Percentiles rank a stretch among this genome's conserved stretches.
Evolutionary conservation across 2,113 vertebrate genomes (phyloP).

Genomic region (Motacilla tschutschensis): DNA sequence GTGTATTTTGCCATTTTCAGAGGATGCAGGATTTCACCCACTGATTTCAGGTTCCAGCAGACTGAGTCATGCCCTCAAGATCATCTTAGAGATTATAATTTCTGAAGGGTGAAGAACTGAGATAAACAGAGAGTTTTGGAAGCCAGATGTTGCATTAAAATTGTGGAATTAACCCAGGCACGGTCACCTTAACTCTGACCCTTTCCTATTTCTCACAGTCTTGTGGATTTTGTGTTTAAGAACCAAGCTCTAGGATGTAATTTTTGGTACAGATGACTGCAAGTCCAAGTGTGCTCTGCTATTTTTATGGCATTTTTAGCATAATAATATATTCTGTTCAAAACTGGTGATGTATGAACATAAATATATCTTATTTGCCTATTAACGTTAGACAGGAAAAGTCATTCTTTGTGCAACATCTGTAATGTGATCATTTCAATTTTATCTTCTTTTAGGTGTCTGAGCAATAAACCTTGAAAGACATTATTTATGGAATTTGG

Average conservation of each 20-base stretch:
- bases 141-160: not conserved
- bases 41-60: not conserved
- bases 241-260: not conserved
- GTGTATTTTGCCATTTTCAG: not conserved
- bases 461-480: conserved; percentile 14
- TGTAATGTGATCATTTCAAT: not conserved
- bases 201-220: not conserved
- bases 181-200: not conserved
- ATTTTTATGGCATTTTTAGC: conserved; percentile 11
- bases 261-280: not conserved
- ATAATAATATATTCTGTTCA: not conserved
- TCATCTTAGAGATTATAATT: not conserved
- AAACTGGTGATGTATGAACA: not conserved
- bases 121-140: not conserved
- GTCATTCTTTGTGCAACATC: not conserved
- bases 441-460: conserved; percentile 5
- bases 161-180: not conserved
- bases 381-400: not conserved
- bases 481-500: not conserved
- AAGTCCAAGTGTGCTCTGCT: not conserved
- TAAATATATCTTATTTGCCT: conserved; percentile 30
- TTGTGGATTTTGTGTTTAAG: not conserved
- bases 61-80: not conserved
- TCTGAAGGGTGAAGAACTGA: not conserved
- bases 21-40: not conserved